A percentile compares a stretch with the other conserved stretches of the same genome.
phyloP scores from a whole-genome alignment of 2,797 vertebrate genomes.

The Meda fulgida region DNA sequence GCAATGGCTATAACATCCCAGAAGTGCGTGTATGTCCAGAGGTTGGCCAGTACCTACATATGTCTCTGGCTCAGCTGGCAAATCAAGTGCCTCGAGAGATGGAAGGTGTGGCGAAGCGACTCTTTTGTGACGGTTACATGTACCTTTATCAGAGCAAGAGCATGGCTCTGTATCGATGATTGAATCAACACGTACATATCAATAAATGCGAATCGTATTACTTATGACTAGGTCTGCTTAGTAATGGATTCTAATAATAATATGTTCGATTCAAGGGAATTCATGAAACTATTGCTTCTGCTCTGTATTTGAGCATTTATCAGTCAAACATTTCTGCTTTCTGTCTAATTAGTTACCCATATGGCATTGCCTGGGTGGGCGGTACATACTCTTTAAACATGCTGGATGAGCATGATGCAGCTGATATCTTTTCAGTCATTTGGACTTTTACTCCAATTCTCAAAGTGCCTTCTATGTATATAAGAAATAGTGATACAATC shows the following conservation, averaged over 20 bases:
- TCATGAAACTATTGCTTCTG: background rate
- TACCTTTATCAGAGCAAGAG: slow-evolving; percentile 88
- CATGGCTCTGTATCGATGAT: slow-evolving; percentile 86
- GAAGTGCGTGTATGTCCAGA: slow-evolving; percentile 83
- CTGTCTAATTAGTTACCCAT: background rate
- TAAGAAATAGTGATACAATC: background rate
- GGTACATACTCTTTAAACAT: background rate
- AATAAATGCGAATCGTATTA: slow-evolving; percentile 5
- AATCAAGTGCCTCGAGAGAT: slow-evolving; percentile 85
- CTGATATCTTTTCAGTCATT: background rate
- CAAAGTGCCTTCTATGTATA: slow-evolving; percentile 26
- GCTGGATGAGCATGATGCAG: background rate
- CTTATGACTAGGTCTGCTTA: background rate
- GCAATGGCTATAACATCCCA: slow-evolving; percentile 87
- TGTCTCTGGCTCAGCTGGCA: slow-evolving; percentile 78
- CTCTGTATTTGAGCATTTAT: background rate
- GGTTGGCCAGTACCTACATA: slow-evolving; percentile 81
- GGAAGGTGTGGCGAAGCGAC: slow-evolving; percentile 88
- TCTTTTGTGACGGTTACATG: slow-evolving; percentile 93
- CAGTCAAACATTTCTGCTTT: background rate
- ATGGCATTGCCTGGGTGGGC: background rate
- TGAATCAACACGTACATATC: background rate
- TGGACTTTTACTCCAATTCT: background rate
- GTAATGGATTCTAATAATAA: slow-evolving; percentile 6
- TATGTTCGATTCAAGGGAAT: background rate